A percentile compares a stretch with the other conserved stretches of the same genome.
Conservation (phyloP, 2,888 invertebrate genomes). For the Spodoptera exigua region DNA sequence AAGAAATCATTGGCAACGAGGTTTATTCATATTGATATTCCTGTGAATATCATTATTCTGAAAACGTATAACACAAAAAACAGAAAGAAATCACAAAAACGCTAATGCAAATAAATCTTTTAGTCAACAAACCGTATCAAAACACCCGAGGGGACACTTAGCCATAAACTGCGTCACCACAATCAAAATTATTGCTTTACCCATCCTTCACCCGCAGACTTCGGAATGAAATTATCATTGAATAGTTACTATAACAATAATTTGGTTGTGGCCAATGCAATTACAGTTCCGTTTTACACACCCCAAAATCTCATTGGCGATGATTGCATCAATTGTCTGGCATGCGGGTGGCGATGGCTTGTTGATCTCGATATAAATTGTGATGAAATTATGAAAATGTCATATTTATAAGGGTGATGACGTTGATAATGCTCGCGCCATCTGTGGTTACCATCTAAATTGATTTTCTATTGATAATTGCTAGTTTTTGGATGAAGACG, state of each 20-base stretch:
- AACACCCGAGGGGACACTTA: slow-evolving; percentile 47
- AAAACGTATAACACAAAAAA: slow-evolving; percentile 24
- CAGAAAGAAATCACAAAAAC: slow-evolving; percentile 27
- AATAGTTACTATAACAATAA: slow-evolving; percentile 85
- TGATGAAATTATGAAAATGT: slow-evolving; percentile 80
- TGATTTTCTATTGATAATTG: slow-evolving; percentile 23
- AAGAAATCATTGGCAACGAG: too few species aligned
- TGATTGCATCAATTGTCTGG: slow-evolving; percentile 88
- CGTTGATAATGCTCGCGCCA: slow-evolving; percentile 70
- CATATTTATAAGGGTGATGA: slow-evolving; percentile 62
- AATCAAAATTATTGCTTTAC: slow-evolving; percentile 66
- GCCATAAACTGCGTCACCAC: slow-evolving; percentile 44
- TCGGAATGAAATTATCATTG: slow-evolving; percentile 81
- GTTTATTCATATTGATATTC: too few species aligned
- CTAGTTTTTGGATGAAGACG: neutral
- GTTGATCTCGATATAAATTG: slow-evolving; percentile 84
- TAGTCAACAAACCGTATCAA: slow-evolving; percentile 47
- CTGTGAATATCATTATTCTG: slow-evolving; percentile 17
- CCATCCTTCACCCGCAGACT: slow-evolving; percentile 76
- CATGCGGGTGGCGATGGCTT: slow-evolving; percentile 87
- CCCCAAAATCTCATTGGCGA: slow-evolving; percentile 86
- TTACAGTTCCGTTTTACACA: slow-evolving; percentile 83
- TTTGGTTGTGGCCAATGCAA: slow-evolving; percentile 87
- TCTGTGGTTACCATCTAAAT: slow-evolving; percentile 52
- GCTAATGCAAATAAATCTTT: slow-evolving; percentile 41